Base-by-base conservation (phyloP, 1,140 invertebrate genomes). In the Trachymyrmex cornetzi region DNA sequence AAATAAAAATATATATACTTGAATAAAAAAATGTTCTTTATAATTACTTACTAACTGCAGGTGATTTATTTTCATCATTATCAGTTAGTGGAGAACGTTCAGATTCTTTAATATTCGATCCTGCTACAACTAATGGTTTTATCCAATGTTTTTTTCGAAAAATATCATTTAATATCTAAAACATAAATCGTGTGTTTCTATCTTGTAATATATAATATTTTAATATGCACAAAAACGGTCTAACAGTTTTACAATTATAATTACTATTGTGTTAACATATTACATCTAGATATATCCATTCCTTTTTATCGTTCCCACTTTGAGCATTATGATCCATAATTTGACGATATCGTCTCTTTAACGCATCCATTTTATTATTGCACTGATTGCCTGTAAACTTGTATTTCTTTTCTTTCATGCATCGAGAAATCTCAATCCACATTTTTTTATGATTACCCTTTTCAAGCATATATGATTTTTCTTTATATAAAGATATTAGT, bases 241-340 rank as follows among this genome's bases (percentile, higher is more conserved):
- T 69, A n/a, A 69, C 5, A 38, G 3, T 24, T 69, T 69, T 44
- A 69, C 14, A 69, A 69, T 71, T 50, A 27, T 53, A 69, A 71
- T 22, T 50, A 53, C 2, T 53, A 44, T 22, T 44, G 9, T 44
- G n/a, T 72, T 5, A 55, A 77, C 59, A 59, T 77, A 61, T 77
- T 77, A 77, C 55, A 34, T 38, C 55, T 44, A 77, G 59, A 77
- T 77, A 77, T 59, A 77, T 77, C 34, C 72, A 77, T 2, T 77
- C 30, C n/a, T 77, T 61, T 9, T 6, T 44, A 9, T 77, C 34
- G 11, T 77, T 77, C 3, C n/a, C 72, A 77, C 34, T 77, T 24
- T 77, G 72, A 44, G 72, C 72, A 44, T 77, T 77, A 11, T 44
- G 55, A 2, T 77, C 72, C 7, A 44, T 1, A 22, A 61, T 24